Percentiles rank a stretch among this genome's conserved stretches.
phyloP scores from a whole-genome alignment of 2,888 invertebrate species.

The Folsomia manolachei region DNA sequence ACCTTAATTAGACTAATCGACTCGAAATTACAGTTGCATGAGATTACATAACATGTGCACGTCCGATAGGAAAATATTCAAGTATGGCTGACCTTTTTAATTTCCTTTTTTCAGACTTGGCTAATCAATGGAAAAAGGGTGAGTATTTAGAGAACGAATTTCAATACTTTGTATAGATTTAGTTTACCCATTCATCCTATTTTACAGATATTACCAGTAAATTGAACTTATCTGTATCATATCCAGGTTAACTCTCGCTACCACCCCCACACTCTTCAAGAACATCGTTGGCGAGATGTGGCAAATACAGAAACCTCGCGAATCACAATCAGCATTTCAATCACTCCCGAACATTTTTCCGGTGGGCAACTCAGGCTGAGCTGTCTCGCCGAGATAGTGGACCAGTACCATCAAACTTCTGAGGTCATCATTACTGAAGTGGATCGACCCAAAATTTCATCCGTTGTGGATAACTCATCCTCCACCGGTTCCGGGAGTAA shows the following conservation, averaged over 20 bases:
- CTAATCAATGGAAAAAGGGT: constrained; percentile 37
- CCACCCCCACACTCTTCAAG: constrained; percentile 22
- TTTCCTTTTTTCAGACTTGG: no score
- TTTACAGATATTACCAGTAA: no score
- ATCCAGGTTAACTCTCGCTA: constrained; percentile 28
- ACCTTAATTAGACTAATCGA: no score
- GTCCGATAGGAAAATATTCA: no score
- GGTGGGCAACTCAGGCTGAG: constrained; percentile 35
- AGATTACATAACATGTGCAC: no score
- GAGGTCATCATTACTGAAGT: constrained; percentile 31
- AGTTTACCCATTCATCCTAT: no score
- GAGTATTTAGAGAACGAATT: no score
- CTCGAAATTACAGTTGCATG: no score
- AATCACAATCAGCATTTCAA: constrained; percentile 27
- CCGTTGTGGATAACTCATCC: constrained; percentile 36
- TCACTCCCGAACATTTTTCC: constrained; percentile 29
- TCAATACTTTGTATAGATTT: no score
- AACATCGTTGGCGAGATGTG: constrained; percentile 24
- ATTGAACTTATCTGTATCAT: no score
- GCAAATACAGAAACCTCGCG: constrained; percentile 33
- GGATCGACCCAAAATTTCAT: constrained; percentile 35
- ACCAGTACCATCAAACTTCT: constrained; percentile 30
- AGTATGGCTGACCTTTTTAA: no score
- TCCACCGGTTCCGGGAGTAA: constrained; percentile 30
- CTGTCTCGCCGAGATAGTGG: constrained; percentile 33